These are phyloP conservation scores for Pecten maximus DNA, from an alignment of 2,888 invertebrate species.

Conservation along the genomic window DNA sequence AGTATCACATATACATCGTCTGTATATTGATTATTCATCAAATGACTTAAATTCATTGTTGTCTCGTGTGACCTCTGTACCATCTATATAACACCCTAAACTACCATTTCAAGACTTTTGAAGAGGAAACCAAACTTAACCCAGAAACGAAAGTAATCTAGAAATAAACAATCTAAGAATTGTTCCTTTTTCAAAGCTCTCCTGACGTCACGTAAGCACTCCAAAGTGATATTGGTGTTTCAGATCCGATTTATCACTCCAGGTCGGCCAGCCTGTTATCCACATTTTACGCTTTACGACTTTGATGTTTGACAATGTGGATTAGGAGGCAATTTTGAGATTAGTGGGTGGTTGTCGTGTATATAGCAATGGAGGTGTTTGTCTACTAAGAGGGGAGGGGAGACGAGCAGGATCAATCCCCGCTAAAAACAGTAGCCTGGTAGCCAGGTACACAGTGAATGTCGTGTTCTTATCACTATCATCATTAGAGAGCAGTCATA, in stretches of 20 bases:
- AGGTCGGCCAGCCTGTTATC: not conserved
- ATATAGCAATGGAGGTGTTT: not conserved
- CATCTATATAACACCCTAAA: too few species aligned
- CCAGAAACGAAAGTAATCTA: not conserved
- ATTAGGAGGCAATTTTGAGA: slow-evolving; percentile 57
- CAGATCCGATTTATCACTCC: slow-evolving; percentile 11
- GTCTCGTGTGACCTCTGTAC: too few species aligned
- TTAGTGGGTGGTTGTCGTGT: slow-evolving; percentile 42
- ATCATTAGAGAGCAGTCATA: not conserved
- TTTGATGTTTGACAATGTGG: slow-evolving; percentile 57
- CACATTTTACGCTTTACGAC: slow-evolving; percentile 47
- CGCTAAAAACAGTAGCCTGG: not conserved
- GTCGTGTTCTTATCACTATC: not conserved
- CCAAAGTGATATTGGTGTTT: not conserved
- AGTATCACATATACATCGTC: too few species aligned
- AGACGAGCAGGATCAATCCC: slow-evolving; percentile 11
- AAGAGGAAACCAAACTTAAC: too few species aligned
- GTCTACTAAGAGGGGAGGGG: not conserved
- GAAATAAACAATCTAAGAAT: slow-evolving; percentile 2
- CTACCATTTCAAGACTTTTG: too few species aligned
- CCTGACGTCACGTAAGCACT: slow-evolving; percentile 13
- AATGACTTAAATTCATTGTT: too few species aligned
- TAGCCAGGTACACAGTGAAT: not conserved
- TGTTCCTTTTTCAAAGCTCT: not conserved
- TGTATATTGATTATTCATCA: too few species aligned